These are phyloP conservation scores for Saturnia japonica DNA, from an alignment of 2,888 invertebrate genomes.

Conservation along the genomic window DNA sequence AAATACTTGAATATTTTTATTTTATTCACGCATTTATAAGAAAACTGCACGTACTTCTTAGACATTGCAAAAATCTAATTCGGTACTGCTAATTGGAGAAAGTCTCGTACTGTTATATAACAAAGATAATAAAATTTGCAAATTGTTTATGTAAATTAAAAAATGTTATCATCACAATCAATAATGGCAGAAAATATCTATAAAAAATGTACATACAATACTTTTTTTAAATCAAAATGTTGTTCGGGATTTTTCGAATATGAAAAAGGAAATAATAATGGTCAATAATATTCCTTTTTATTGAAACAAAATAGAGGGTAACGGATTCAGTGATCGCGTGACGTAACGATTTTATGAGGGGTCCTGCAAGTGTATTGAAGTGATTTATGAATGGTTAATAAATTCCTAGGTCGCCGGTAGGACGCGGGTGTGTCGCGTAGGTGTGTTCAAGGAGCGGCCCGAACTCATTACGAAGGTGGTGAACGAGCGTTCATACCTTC, in stretches of 20 bases:
- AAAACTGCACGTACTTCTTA: not conserved
- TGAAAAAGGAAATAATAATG: conserved; percentile 15
- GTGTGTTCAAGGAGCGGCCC: conserved; percentile 55
- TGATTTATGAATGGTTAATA: conserved; percentile 66
- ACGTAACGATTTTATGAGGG: conserved; percentile 48
- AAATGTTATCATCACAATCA: too few species aligned
- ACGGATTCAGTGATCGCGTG: conserved; percentile 53
- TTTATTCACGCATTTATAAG: too few species aligned
- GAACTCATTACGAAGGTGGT: conserved; percentile 15
- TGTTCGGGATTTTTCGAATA: not conserved
- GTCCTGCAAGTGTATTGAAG: conserved; percentile 46
- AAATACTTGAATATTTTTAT: too few species aligned
- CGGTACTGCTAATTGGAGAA: too few species aligned
- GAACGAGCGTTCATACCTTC: conserved; percentile 20
- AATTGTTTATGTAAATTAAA: too few species aligned
- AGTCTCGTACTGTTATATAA: too few species aligned
- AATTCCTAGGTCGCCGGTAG: conserved; percentile 59
- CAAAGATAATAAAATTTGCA: too few species aligned
- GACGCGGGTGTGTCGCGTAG: conserved; percentile 49
- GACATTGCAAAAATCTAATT: not conserved
- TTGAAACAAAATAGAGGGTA: conserved; percentile 52
- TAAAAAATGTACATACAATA: not conserved
- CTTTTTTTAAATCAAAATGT: not conserved
- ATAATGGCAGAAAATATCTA: too few species aligned
- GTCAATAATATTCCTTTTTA: conserved; percentile 34